Conservation (phyloP, 2,888 invertebrate genomes). For the Archaeoteleia sp. region DNA sequence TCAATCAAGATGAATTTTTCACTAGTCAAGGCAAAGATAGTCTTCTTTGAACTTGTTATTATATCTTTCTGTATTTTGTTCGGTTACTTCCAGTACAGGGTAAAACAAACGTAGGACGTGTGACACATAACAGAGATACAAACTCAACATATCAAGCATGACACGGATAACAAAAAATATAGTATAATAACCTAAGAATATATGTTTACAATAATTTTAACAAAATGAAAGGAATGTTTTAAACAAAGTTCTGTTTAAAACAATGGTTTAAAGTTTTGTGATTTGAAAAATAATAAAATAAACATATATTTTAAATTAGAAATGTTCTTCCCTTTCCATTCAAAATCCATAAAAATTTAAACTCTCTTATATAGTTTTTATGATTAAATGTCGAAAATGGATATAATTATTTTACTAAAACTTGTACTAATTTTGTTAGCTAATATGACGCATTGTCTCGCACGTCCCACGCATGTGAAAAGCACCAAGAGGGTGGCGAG, state of each 20-base stretch:
- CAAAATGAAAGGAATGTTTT: too few species aligned
- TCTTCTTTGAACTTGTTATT: too few species aligned
- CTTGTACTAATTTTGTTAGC: constrained; percentile 7
- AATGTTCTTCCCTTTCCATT: too few species aligned
- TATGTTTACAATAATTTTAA: constrained; percentile 1
- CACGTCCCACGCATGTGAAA: constrained; percentile 21
- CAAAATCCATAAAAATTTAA: constrained; percentile 18
- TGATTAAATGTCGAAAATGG: too few species aligned
- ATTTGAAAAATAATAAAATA: too few species aligned
- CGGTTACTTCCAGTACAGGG: constrained; percentile 26
- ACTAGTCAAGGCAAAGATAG: too few species aligned
- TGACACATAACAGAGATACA: neutral
- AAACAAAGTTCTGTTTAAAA: too few species aligned
- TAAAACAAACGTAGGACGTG: constrained; percentile 11
- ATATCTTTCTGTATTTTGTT: constrained; percentile 27
- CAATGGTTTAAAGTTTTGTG: too few species aligned
- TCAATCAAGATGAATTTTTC: too few species aligned
- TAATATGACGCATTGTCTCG: constrained; percentile 17
- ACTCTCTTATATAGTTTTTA: too few species aligned
- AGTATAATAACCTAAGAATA: neutral
- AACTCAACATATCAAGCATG: neutral
- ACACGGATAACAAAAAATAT: neutral
- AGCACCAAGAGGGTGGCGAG: constrained; percentile 44
- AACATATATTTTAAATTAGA: too few species aligned
- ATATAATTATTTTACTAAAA: too few species aligned